Evolutionary conservation across 2,113 vertebrate species (phyloP).

Genomic region (Pantherophis guttatus): DNA sequence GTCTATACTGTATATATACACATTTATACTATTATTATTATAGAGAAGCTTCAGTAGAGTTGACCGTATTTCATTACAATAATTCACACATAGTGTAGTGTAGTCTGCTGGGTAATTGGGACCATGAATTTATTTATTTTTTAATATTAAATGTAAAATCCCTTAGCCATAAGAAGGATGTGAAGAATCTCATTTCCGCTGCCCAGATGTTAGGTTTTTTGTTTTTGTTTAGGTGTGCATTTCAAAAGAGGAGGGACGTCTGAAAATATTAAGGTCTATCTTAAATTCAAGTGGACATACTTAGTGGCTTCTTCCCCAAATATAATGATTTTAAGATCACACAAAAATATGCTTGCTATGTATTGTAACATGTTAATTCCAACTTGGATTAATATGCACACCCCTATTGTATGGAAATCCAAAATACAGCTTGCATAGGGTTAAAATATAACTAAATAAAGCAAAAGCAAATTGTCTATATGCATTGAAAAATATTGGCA

Average conservation of each 20-base stretch:
- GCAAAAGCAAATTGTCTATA: not conserved
- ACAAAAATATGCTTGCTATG: not conserved
- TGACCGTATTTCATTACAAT: not conserved
- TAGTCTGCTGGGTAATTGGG: not conserved
- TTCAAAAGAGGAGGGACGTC: not conserved
- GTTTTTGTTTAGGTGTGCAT: not conserved
- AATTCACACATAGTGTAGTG: not conserved
- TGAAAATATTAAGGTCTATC: not conserved
- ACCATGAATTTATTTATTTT: not conserved
- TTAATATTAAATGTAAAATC: not conserved
- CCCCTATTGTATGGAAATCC: not conserved
- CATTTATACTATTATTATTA: not conserved
- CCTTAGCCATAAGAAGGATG: not conserved
- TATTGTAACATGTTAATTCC: not conserved
- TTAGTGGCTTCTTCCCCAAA: not conserved
- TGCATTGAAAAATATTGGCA: not conserved
- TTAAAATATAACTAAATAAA: not conserved
- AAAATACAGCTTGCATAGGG: not conserved
- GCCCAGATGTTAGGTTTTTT: not conserved
- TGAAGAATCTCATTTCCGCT: not conserved
- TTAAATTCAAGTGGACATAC: not conserved
- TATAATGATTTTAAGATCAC: not conserved
- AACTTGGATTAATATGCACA: not conserved
- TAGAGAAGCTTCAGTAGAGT: not conserved
- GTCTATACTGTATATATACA: not conserved